Base-by-base conservation (phyloP, 2,888 invertebrate species). In the Peribatodes rhomboidaria region DNA sequence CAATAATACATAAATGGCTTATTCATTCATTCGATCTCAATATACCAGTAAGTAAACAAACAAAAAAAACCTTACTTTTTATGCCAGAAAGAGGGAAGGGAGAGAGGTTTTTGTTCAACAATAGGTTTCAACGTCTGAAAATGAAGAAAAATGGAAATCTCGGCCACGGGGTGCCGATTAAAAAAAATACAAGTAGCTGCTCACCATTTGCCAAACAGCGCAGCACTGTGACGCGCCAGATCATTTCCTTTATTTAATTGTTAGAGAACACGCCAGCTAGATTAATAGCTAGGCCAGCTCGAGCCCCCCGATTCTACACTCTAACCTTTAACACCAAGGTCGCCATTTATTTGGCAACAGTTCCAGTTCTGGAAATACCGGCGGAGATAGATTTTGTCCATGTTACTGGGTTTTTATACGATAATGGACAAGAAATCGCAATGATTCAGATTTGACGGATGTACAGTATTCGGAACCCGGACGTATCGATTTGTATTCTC, bases 191-290 rank as follows among this genome's bases (percentile, higher is more conserved):
- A 1, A 37, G 37, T n/a, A 37, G 62, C 60, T 59, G 56, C 61
- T 65, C 47, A 58, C 20, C 22, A 54, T 53, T 62, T 13, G 47
- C 55, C 52, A 18, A 67, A 61, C 37, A 42, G 53, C 53, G 53
- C 50, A 14, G 41, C 42, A 7, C 37, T 31, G 47, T 55, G 54
- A 54, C 54, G 67, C 65, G 42, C 57, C 53, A 50, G 69, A 65
- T 71, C 65, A 61, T 66, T 72, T 69, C 63, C 65, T 61, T 22
- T 46, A 50, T 61, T 61, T 67, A 66, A 73, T 69, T 65, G 67
- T 66, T 49, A 46, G 41, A 50, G 59, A 65, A 59, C 71, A 71
- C 69, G 70, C 61, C 58, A 70, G 67, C 57, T 53, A 42, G 60
- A 68, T 68, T 61, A 61, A 58, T 62, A 42, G 58, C 46, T n/a